phyloP scores from a whole-genome alignment of 1,140 invertebrate species.

The Microplitis demolitor region DNA sequence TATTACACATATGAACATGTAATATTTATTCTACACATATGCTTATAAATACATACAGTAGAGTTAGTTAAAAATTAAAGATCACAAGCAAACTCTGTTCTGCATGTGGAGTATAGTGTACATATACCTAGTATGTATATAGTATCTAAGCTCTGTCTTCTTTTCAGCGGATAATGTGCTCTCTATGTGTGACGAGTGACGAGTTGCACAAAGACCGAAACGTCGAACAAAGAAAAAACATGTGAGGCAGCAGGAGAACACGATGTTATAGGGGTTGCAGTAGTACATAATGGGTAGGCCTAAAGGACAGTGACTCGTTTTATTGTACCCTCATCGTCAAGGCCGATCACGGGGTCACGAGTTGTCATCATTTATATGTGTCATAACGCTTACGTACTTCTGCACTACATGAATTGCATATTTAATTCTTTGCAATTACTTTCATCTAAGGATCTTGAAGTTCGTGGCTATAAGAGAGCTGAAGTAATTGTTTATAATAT shows the following conservation, averaged over 20 bases:
- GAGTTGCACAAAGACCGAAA: conserved; percentile 38
- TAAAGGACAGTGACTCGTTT: conserved; percentile 27
- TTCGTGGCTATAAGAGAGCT: no score
- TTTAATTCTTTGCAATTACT: no score
- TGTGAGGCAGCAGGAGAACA: conserved; percentile 54
- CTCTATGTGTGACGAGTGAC: neutral
- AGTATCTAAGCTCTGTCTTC: neutral
- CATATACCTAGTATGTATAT: no score
- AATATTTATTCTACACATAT: neutral
- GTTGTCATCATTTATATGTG: neutral
- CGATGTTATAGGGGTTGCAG: conserved; percentile 39
- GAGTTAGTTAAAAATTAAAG: neutral
- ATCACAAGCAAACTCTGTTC: no score
- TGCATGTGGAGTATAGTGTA: no score
- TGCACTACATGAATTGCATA: no score
- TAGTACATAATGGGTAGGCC: conserved; percentile 11
- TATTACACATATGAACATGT: neutral
- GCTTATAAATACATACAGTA: neutral
- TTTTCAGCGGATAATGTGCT: no score
- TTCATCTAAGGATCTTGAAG: no score
- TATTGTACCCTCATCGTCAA: conserved; percentile 31
- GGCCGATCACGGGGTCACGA: conserved; percentile 20
- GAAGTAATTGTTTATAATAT: no score
- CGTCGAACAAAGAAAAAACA: conserved; percentile 60
- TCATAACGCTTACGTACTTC: no score